Conservation (phyloP, 2,888 invertebrate genomes). For the Pycnomerus fuliginosus region DNA sequence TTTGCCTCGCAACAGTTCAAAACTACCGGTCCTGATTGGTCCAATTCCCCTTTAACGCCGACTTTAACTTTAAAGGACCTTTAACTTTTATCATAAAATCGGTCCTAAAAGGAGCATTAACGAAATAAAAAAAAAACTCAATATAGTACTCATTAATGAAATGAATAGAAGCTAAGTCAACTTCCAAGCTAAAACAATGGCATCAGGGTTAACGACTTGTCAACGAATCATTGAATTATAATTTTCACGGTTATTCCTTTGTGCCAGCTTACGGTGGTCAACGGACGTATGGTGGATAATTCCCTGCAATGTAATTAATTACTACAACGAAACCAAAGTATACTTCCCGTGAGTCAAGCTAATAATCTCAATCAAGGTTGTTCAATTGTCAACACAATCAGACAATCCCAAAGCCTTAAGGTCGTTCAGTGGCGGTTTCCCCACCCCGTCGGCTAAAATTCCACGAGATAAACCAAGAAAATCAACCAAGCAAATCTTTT, state of each 20-base stretch:
- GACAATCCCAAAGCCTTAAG: slow-evolving; percentile 22
- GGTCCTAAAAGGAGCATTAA: too few relatives aligned
- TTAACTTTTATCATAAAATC: too few relatives aligned
- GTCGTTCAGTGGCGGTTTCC: slow-evolving; percentile 21
- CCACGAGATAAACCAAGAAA: slow-evolving; percentile 19
- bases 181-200: too few relatives aligned
- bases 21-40: too few relatives aligned
- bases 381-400: slow-evolving; percentile 14
- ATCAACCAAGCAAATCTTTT: slow-evolving; percentile 19
- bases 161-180: too few relatives aligned
- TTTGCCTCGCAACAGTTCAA: too few relatives aligned
- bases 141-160: too few relatives aligned
- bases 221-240: slow-evolving; percentile 13
- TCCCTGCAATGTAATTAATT: slow-evolving; percentile 15
- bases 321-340: slow-evolving; percentile 16
- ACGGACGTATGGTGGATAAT: slow-evolving; percentile 14
- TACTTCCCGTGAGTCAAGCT: slow-evolving; percentile 26
- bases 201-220: too few relatives aligned
- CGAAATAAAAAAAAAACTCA: too few relatives aligned
- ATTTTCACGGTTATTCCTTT: slow-evolving; percentile 10
- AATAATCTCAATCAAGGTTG: slow-evolving; percentile 25
- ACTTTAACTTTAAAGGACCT: too few relatives aligned
- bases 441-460: slow-evolving; percentile 18
- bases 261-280: slow-evolving; percentile 11
- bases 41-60: too few relatives aligned